Base-by-base conservation (phyloP, 2,797 vertebrate species). In the Sebastiscus tertius region DNA sequence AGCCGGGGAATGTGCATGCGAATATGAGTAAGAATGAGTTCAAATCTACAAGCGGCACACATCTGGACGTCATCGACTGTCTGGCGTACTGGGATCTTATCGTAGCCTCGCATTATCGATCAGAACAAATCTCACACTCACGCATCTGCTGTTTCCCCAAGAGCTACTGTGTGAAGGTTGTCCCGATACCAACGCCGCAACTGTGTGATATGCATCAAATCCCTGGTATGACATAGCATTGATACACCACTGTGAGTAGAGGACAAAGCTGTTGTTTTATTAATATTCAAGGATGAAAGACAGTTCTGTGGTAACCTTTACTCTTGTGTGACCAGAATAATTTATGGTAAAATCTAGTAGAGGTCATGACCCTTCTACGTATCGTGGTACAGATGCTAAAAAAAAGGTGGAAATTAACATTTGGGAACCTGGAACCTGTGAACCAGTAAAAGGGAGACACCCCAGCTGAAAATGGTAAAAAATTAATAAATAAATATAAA, bases 1-100 rank as follows among this genome's bases (percentile, higher is more conserved):
- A 20, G 72, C 42, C 60, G 14, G 70, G 42, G 49, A 72, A 77
- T 31, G 58, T 52, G 71, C 27, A 67, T 56, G 52, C 65, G 24
- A 82, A 81, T 74, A 62, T 26, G 63, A 68, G 70, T 77, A 59
- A 58, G 46, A 65, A 81, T 72, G 63, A 82, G 55, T 46, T 79
- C 1, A 66, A 39, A 77, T 82, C 73, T 75, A 71, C 64, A 79
- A 79, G 77, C 54, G 20, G 31, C 42, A 55, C 60, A 36, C 73
- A 76, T 71, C n/a, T 31, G 4, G 8, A 39, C 29, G 73, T 76
- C 77, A 81, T 72, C 3, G 16, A 18, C 60, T 64, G 64, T 61
- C 77, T 84, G 7, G 31, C 6, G 1, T 27, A 12, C 26, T 26
- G 6, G 18, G 60, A 49, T 7, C 42, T 71, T 59, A 62, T 80